A percentile compares a stretch with the other conserved stretches of the same genome.
These are phyloP conservation scores for Paramuricea clavata DNA, from an alignment of 92 coral and sea anemone species.

Conservation along the genomic window DNA sequence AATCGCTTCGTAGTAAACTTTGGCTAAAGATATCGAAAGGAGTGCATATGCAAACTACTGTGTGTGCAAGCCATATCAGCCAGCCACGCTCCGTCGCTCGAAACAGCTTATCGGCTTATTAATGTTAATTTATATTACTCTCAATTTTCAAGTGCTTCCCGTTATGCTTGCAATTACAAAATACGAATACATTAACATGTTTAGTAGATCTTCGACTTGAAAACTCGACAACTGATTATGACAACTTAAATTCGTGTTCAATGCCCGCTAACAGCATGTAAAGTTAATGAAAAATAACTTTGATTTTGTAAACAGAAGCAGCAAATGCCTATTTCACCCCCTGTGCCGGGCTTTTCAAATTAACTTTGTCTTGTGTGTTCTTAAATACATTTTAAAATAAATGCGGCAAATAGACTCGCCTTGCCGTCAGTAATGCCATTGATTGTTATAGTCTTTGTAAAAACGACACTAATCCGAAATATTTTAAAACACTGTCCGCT, in stretches of 20 bases:
- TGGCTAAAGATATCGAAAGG: neutral
- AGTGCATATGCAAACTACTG: neutral
- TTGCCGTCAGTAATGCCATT: neutral
- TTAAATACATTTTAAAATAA: neutral
- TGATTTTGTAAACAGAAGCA: neutral
- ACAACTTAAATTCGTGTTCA: neutral
- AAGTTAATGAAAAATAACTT: conserved; percentile 16
- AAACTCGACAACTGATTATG: neutral
- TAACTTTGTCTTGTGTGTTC: conserved; percentile 5
- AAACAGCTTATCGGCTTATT: conserved; percentile 13
- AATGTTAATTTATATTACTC: conserved; percentile 29
- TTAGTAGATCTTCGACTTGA: neutral
- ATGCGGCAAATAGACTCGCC: neutral
- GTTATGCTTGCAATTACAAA: conserved; percentile 11
- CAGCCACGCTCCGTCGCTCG: conserved; percentile 1
- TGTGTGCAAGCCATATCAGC: neutral
- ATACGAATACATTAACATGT: conserved; percentile 20
- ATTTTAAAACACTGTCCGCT: neutral
- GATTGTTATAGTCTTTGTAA: conserved; percentile 12
- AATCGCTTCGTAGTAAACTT: neutral
- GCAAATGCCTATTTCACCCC: conserved; percentile 11
- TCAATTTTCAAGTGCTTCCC: neutral
- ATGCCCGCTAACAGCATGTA: neutral
- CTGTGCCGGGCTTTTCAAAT: neutral
- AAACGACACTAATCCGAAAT: neutral